Evolutionary conservation across 64 coral and sea anemone genomes (phyloP).

Genomic region (Stylophora pistillata): DNA sequence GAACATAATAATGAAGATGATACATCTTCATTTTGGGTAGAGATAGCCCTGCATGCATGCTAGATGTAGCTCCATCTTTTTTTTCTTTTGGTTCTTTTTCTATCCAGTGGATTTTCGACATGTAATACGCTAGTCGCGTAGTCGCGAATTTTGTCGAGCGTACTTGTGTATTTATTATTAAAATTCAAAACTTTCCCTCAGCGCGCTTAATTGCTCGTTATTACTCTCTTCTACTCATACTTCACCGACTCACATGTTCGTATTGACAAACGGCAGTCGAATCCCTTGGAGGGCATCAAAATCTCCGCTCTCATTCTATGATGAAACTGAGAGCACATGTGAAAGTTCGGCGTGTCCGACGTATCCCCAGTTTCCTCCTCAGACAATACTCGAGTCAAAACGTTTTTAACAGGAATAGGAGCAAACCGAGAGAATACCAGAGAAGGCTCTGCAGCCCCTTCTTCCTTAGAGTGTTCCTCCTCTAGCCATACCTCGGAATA

Average conservation of each 20-base stretch:
- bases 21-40: no score
- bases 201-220: no score
- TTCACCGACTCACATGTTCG: conserved; percentile 19
- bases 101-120: no score
- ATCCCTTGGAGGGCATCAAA: conserved; percentile 1
- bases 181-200: no score
- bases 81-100: no score
- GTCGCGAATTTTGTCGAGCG: no score
- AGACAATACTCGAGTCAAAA: neutral
- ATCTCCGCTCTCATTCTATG: conserved; percentile 11
- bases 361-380: neutral
- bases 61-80: no score
- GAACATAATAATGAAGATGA: no score
- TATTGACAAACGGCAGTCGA: conserved; percentile 29
- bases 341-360: neutral
- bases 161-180: no score
- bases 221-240: no score
- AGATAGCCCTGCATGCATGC: no score
- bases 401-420: neutral
- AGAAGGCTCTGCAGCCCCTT: neutral
- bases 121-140: no score
- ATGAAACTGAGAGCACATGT: neutral
- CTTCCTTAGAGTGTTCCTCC: neutral
- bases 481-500: neutral
- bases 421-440: neutral